Base-by-base conservation (phyloP, 2,113 vertebrate genomes). In the Uropsilus gracilis region DNA sequence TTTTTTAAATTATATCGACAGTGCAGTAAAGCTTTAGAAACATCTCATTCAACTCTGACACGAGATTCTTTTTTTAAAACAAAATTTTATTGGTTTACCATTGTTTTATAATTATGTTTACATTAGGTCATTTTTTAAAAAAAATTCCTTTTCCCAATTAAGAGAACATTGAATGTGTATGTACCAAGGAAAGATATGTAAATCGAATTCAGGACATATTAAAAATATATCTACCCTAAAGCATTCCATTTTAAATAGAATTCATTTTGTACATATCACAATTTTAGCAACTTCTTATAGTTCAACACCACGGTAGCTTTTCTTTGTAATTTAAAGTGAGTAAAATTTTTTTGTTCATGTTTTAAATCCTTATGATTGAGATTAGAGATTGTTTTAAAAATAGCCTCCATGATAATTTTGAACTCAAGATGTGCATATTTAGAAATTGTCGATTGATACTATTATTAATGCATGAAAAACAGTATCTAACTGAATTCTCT, bases 201-300 rank as follows among this genome's bases (percentile, higher is more conserved):
- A 81, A 85, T 86, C 86, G 85, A 92, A 78, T 89, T 93, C 55
- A 89, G 48, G 61, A 44, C 42, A 81, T 39, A 77, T 82, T 86
- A 90, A 91, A 91, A 68, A 78, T 86, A 61, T 73, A 80, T 76
- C 6, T 64, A 78, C 26, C 32, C 17, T 72, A 82, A 39, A 91
- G 63, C n/a, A 44, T 85, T 89, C 71, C 75, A 88, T 42, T 26
- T 72, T 73, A 96, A 72, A 73, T 75, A 50, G 59, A 39, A 81
- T 64, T 82, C 48, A 64, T 87, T 86, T 95, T 64, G 77, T 86
- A 42, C 28, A n/a, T 90, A 68, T 12, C 20, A 73, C 91, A 55
- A 86, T 94, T 75, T 86, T 59, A 86, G 75, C 1, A 82, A 57
- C 26, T 96, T 61, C 13, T 71, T 95, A 16, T 64, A 34, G 30